A percentile compares a stretch with the other conserved stretches of the same genome.
phyloP scores from a whole-genome alignment of 2,888 invertebrate species.

The Phyllotreta cruciferae region DNA sequence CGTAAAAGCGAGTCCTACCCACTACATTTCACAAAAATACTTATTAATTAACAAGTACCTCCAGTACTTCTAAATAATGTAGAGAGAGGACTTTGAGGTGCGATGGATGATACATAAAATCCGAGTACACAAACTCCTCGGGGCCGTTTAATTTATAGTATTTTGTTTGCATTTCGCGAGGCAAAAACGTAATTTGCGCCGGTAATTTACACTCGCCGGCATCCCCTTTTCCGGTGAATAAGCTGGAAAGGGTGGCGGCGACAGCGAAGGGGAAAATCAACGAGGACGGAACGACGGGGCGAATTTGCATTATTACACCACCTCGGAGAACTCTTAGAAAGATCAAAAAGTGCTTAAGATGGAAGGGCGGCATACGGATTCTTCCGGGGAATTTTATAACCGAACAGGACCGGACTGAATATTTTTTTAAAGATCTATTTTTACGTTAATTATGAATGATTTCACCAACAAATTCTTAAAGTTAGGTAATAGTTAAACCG shows the following conservation, averaged over 20 bases:
- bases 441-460: too few relatives aligned
- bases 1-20: too few relatives aligned
- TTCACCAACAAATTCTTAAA: too few relatives aligned
- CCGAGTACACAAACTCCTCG: too few relatives aligned
- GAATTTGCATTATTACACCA: conserved; percentile 34
- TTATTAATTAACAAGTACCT: too few relatives aligned
- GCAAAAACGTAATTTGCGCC: conserved; percentile 23
- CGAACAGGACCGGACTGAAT: too few relatives aligned
- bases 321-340: conserved; percentile 25
- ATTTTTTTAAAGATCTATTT: too few relatives aligned
- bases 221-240: conserved; percentile 17
- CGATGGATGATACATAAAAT: too few relatives aligned
- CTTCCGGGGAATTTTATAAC: not conserved
- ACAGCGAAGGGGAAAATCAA: conserved; percentile 29
- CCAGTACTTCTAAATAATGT: too few relatives aligned
- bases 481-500: too few relatives aligned
- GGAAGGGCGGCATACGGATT: conserved; percentile 18
- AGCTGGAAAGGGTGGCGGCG: conserved; percentile 17
- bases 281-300: conserved; percentile 10
- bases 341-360: conserved; percentile 29
- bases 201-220: conserved; percentile 27
- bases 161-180: conserved; percentile 16
- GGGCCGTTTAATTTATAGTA: conserved; percentile 8
- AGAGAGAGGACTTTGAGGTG: too few relatives aligned
- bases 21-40: too few relatives aligned